Evolutionary conservation across 2,888 invertebrate genomes (phyloP).

Genomic region (Rhogogaster chlorosoma): DNA sequence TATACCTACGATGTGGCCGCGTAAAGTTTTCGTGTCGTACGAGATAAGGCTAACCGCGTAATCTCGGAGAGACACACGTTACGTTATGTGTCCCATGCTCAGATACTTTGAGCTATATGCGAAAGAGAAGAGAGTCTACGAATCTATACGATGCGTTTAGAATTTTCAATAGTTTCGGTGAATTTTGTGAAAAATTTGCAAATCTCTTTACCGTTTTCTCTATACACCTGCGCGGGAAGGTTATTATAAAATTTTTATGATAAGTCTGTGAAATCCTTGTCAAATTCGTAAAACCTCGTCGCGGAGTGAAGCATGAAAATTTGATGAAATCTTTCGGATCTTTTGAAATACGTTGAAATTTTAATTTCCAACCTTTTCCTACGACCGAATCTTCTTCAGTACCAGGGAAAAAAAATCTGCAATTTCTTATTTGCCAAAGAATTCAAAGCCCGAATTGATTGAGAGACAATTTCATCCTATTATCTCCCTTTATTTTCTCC

Average conservation of each 20-base stretch:
- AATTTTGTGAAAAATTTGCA: not conserved
- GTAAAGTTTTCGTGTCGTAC: slow-evolving; percentile 56
- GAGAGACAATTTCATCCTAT: not conserved
- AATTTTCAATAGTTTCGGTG: not conserved
- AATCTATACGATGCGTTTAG: not conserved
- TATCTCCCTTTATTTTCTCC: not conserved
- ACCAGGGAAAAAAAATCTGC: too few species aligned
- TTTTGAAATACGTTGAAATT: not conserved
- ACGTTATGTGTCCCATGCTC: not conserved
- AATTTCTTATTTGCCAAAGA: not conserved
- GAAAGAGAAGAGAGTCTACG: not conserved
- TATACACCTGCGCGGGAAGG: not conserved
- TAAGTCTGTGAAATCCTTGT: not conserved
- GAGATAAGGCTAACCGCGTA: slow-evolving; percentile 35
- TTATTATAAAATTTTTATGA: not conserved
- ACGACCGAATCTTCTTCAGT: not conserved
- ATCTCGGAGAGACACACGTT: slow-evolving; percentile 33
- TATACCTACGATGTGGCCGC: slow-evolving; percentile 55
- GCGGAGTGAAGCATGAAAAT: not conserved
- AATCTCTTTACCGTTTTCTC: not conserved
- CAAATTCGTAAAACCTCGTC: not conserved
- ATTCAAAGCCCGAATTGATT: not conserved
- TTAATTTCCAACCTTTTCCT: not conserved
- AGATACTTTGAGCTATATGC: not conserved
- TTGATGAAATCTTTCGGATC: not conserved